phyloP scores from a whole-genome alignment of 2,113 vertebrate genomes.

The Spheniscus mendiculus region DNA sequence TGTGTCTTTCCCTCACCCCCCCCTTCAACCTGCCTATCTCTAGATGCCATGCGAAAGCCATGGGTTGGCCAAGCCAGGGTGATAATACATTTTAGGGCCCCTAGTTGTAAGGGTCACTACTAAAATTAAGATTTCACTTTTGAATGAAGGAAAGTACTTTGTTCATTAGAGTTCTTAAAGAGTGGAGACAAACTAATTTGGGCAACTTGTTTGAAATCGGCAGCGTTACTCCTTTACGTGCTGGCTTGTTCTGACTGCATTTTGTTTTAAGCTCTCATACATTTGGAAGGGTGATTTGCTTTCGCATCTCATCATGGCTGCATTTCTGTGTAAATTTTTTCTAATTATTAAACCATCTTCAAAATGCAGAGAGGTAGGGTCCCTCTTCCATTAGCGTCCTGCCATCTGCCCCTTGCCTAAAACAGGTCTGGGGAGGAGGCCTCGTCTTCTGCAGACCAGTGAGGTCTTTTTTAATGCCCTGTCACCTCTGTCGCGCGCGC shows the following conservation, averaged over 20 bases:
- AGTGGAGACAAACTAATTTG: background rate
- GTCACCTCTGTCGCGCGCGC: fast-evolving
- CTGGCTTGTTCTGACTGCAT: background rate
- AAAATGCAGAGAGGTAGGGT: background rate
- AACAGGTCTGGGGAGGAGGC: background rate
- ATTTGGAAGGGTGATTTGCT: background rate
- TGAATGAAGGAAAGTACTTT: background rate
- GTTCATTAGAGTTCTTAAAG: background rate
- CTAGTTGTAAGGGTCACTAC: background rate
- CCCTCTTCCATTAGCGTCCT: fast-evolving
- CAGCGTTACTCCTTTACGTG: fast-evolving
- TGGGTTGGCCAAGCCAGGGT: background rate
- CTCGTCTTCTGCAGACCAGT: background rate
- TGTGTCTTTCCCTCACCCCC: background rate
- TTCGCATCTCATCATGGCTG: background rate
- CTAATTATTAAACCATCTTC: background rate
- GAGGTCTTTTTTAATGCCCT: background rate
- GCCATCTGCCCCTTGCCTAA: background rate
- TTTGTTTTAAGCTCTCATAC: background rate
- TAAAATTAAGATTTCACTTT: background rate
- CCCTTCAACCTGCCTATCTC: background rate
- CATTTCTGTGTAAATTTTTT: background rate
- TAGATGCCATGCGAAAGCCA: background rate
- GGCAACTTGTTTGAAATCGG: background rate
- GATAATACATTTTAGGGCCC: background rate